These are phyloP conservation scores for Doris montereyensis DNA, from an alignment of 2,888 invertebrate genomes.

Conservation along the genomic window DNA sequence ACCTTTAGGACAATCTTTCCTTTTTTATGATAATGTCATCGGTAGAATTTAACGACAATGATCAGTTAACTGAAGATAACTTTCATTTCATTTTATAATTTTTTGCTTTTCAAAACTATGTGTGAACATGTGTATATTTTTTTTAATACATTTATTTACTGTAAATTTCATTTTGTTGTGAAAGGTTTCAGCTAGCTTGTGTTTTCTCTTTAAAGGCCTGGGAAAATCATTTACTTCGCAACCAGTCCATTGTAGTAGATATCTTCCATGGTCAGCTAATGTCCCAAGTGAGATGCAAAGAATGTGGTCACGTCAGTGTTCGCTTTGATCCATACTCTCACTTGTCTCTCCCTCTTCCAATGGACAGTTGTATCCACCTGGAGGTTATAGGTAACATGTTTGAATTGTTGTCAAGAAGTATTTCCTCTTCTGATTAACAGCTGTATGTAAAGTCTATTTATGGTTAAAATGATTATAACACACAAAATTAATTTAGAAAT, in stretches of 20 bases:
- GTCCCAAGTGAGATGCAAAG: slow-evolving; percentile 87
- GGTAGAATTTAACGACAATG: no score
- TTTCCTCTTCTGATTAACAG: no score
- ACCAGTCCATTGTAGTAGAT: slow-evolving; percentile 90
- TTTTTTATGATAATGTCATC: no score
- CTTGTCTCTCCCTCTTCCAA: slow-evolving; percentile 89
- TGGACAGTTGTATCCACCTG: slow-evolving; percentile 87
- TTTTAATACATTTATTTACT: no score
- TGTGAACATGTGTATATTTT: no score
- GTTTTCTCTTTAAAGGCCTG: no score
- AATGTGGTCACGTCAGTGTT: slow-evolving; percentile 87
- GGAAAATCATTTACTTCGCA: slow-evolving; percentile 86
- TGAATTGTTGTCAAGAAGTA: not conserved
- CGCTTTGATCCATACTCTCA: slow-evolving; percentile 94
- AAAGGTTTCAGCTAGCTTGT: no score
- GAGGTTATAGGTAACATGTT: slow-evolving; percentile 84
- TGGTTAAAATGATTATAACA: not conserved
- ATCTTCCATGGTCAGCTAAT: slow-evolving; percentile 93
- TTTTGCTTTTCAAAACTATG: no score
- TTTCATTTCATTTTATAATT: no score
- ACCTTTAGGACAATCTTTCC: no score
- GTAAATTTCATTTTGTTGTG: no score
- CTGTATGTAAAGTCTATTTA: not conserved
- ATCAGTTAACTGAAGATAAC: no score
- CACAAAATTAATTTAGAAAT: not conserved